Percentiles rank a stretch among this genome's conserved stretches.
Evolutionary conservation across 1,140 invertebrate species (phyloP).

Genomic region (Drosophila pectinifera): DNA sequence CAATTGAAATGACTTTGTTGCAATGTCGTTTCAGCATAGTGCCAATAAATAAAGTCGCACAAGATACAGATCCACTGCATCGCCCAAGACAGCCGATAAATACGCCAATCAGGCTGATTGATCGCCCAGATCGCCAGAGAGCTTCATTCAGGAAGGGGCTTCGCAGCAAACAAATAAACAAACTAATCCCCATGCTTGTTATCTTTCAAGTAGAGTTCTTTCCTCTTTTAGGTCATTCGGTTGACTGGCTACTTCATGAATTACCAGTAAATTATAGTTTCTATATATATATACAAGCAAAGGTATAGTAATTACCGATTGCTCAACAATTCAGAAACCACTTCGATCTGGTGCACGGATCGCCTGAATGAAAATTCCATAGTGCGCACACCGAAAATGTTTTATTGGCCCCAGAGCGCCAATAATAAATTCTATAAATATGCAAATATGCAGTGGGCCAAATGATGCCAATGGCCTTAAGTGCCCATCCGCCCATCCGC

Average conservation of each 20-base stretch:
- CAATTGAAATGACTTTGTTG: conserved; percentile 82
- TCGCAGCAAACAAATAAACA: conserved; percentile 8
- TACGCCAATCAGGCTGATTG: conserved; percentile 26
- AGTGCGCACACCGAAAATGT: conserved; percentile 10
- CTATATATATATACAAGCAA: too few relatives aligned
- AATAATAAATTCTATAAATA: conserved; percentile 70
- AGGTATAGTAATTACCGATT: too few relatives aligned
- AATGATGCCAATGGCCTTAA: conserved; percentile 67
- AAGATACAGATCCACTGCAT: conserved; percentile 5
- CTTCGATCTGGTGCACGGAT: neutral
- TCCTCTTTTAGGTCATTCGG: too few relatives aligned
- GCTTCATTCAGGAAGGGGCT: neutral
- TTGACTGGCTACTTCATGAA: neutral
- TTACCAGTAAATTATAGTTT: neutral
- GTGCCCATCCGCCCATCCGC: conserved; percentile 10
- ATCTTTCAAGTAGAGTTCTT: neutral
- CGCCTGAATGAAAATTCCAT: conserved; percentile 28
- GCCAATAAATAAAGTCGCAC: conserved; percentile 50
- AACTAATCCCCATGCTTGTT: neutral
- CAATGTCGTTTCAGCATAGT: conserved; percentile 61
- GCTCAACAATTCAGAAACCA: neutral
- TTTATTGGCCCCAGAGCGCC: conserved; percentile 52
- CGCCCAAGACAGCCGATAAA: conserved; percentile 27
- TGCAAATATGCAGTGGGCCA: conserved; percentile 35
- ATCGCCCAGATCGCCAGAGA: conserved; percentile 13